A percentile compares a stretch with the other conserved stretches of the same genome.
Evolutionary conservation across 2,797 vertebrate species (phyloP).

Genomic region (Hypotaenidia philippensis): DNA sequence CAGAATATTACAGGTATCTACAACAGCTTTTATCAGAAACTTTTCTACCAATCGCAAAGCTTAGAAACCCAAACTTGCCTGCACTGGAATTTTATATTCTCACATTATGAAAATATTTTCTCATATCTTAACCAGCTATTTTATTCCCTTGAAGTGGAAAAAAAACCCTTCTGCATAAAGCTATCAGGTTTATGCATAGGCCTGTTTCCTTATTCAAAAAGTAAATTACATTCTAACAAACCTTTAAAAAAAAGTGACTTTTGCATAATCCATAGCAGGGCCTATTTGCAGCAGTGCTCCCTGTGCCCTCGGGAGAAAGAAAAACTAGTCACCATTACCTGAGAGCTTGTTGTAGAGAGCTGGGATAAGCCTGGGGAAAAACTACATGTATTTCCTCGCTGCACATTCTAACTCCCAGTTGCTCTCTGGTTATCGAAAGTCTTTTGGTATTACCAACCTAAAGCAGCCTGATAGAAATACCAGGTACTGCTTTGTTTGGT

Average conservation of each 20-base stretch:
- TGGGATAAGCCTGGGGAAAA: background rate
- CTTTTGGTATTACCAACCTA: background rate
- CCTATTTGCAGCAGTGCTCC: background rate
- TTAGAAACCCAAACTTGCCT: background rate
- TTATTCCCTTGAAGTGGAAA: background rate
- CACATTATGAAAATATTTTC: background rate
- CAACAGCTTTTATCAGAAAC: background rate
- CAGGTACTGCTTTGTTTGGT: background rate
- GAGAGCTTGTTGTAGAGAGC: background rate
- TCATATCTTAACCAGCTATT: background rate
- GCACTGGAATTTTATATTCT: background rate
- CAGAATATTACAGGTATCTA: background rate
- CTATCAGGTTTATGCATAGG: background rate
- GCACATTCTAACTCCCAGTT: background rate
- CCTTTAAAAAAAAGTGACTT: background rate
- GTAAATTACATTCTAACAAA: background rate
- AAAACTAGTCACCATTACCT: background rate
- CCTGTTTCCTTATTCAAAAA: background rate
- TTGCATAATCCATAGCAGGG: background rate
- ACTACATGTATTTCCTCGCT: background rate
- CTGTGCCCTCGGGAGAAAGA: background rate
- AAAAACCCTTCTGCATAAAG: background rate
- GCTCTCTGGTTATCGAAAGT: background rate
- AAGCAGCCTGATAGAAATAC: background rate
- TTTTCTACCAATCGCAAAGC: background rate